Conservation (phyloP, 2,888 invertebrate species). For the Notodonta ziczac region DNA sequence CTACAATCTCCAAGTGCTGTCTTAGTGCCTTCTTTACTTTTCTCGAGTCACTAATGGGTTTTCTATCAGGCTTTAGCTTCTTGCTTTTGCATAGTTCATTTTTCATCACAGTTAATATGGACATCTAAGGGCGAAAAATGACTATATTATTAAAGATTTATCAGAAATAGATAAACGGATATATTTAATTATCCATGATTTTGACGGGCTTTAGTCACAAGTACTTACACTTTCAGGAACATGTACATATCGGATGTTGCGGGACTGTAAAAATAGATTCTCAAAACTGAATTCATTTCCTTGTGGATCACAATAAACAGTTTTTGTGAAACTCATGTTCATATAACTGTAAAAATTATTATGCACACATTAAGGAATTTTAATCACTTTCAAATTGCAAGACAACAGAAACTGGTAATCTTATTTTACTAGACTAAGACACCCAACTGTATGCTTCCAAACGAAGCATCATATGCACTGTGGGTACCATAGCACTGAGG, state of each 20-base stretch:
- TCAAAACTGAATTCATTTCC: conserved; percentile 86
- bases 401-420: too few relatives aligned
- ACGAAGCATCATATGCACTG: too few relatives aligned
- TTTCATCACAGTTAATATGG: conserved; percentile 78
- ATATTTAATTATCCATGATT: too few relatives aligned
- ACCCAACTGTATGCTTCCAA: too few relatives aligned
- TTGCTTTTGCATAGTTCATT: conserved; percentile 63
- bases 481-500: too few relatives aligned
- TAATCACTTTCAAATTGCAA: too few relatives aligned
- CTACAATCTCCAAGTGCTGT: conserved; percentile 80
- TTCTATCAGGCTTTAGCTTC: conserved; percentile 41
- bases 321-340: conserved; percentile 87
- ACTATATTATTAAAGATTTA: conserved; percentile 7
- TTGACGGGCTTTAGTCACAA: too few relatives aligned
- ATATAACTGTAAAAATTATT: conserved; percentile 82
- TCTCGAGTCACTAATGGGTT: conserved; percentile 65
- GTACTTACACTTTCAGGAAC: conserved; percentile 83
- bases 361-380: too few relatives aligned
- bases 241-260: conserved; percentile 88
- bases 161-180: too few relatives aligned
- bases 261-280: conserved; percentile 85
- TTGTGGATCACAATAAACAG: conserved; percentile 86
- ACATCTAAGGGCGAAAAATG: conserved; percentile 67
- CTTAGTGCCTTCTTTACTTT: conserved; percentile 79
- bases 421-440: too few relatives aligned